Base-by-base conservation (phyloP, 2,113 vertebrate genomes). In the Amblyopsis rosae region DNA sequence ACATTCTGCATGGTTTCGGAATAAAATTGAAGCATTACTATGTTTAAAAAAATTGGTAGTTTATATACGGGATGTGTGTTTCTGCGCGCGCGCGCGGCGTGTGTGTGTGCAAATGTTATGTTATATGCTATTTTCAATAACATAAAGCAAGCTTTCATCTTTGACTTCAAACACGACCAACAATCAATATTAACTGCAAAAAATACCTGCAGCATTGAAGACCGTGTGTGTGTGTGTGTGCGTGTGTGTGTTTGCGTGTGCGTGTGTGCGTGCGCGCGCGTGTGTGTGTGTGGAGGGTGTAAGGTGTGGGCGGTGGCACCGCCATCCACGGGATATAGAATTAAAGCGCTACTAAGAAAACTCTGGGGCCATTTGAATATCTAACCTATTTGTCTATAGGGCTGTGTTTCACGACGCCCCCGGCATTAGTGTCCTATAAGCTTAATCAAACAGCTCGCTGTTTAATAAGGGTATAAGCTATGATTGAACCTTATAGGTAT, bases 91-190 rank as follows among this genome's bases (percentile, higher is more conserved):
- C 26, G 26, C 26, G 26, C 26, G 26, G 26, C 26, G 26, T 26
- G 26, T 26, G 26, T 76, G 66, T 57, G 69, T 46, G 9, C n/a
- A 32, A 16, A n/a, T 32, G 15, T n/a, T 8, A 41, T 35, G 12
- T 59, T 5, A 12, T 5, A 10, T 54, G 59, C 49, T 53, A 77
- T 76, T 82, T 48, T 41, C 45, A 62, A 62, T 62, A 26, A 48
- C 82, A 86, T 82, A 85, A 90, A 88, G 85, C 71, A 76, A 75
- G 49, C 81, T 75, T 86, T 79, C 68, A 82, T 83, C 70, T 81
- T 87, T 80, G 53, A 83, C 82, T 83, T 86, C 77, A 90, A 86
- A 87, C 73, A 69, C 51, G 69, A 74, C 47, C 74, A 68, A 76
- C 49, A 65, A 51, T 65, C 62, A 32, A 65, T 84, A 82, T 83